Evolutionary conservation across 2,888 invertebrate genomes (phyloP).

Genomic region (Smittia aterrima): DNA sequence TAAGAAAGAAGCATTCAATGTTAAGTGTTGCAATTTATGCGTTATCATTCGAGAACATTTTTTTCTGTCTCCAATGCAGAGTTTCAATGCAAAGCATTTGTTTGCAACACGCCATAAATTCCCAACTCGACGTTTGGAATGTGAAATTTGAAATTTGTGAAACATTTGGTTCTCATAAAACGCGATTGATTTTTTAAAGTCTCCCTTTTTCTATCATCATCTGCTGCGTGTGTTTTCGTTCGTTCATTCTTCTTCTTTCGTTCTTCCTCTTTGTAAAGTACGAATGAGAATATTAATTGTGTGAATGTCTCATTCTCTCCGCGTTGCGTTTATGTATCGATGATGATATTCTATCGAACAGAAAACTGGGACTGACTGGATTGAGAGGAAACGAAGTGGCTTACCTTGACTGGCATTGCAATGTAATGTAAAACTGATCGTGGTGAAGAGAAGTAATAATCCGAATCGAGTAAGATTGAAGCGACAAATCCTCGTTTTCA

Average conservation of each 20-base stretch:
- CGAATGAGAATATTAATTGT: constrained; percentile 10
- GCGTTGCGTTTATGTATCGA: background rate
- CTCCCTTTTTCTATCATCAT: constrained; percentile 22
- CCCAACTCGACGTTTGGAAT: background rate
- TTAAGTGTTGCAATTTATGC: background rate
- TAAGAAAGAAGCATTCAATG: background rate
- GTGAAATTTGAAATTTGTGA: background rate
- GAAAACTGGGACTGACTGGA: background rate
- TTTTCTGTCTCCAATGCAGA: background rate
- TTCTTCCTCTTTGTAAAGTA: background rate
- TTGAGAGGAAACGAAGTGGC: background rate
- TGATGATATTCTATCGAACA: background rate
- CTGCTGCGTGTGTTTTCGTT: constrained; percentile 37
- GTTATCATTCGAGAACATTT: background rate
- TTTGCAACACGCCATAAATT: background rate
- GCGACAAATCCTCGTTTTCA: constrained; percentile 37
- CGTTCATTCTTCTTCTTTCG: constrained; percentile 11
- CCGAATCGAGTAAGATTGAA: constrained; percentile 14
- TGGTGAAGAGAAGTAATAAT: constrained; percentile 26
- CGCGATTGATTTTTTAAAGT: constrained; percentile 27
- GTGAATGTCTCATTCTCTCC: background rate
- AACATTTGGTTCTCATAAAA: constrained; percentile 39
- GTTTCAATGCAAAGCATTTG: background rate
- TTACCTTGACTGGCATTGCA: constrained; percentile 40
- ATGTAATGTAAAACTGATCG: background rate